Percentiles rank a stretch among this genome's conserved stretches.
phyloP scores from a whole-genome alignment of 2,797 vertebrate genomes.

The Hemitrygon akajei region DNA sequence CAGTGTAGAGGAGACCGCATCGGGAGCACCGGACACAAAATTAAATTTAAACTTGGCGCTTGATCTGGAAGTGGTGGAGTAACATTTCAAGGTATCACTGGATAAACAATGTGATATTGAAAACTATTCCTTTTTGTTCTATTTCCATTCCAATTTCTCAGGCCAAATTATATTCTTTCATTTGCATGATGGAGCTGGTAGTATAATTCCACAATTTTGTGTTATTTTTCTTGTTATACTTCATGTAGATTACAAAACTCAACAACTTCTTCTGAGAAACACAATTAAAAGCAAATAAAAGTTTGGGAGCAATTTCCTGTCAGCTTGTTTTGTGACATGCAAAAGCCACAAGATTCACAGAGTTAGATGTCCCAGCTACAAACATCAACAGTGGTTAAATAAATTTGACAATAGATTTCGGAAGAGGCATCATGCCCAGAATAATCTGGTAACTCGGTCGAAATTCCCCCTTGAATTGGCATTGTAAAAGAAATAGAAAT shows the following conservation, averaged over 20 bases:
- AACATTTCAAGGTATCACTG: background rate
- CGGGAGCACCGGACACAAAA: no score
- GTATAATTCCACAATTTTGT: background rate
- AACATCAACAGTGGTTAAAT: background rate
- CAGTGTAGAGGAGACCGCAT: no score
- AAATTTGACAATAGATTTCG: background rate
- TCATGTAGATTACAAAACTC: background rate
- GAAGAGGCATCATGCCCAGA: background rate
- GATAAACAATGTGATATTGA: background rate
- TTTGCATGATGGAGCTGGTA: background rate
- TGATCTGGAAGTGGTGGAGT: background rate
- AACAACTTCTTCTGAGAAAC: background rate
- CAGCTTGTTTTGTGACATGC: no score
- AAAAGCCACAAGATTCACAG: background rate
- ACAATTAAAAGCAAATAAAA: background rate
- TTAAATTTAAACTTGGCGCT: background rate
- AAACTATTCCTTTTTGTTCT: background rate
- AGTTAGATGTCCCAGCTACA: background rate
- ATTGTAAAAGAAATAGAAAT: background rate
- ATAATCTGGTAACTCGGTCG: background rate
- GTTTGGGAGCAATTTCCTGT: background rate
- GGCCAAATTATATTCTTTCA: background rate
- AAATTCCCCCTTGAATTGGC: background rate
- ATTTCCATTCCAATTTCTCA: background rate
- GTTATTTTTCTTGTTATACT: background rate